Evolutionary conservation across 2,888 invertebrate species (phyloP).

Genomic region (Cephonodes hylas): DNA sequence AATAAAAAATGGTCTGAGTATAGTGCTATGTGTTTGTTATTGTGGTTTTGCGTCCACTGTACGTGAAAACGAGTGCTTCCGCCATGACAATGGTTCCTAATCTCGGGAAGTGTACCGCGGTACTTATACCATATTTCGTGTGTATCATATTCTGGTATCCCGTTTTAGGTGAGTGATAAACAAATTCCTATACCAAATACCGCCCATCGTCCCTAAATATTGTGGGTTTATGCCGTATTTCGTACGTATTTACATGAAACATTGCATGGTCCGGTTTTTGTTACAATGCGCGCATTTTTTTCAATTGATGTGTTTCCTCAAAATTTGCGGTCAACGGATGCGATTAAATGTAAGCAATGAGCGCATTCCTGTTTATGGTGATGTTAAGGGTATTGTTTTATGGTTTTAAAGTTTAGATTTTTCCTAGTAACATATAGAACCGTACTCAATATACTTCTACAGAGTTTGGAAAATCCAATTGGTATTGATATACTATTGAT

Average conservation of each 20-base stretch:
- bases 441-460: background rate
- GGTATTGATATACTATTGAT: background rate
- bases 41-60: conserved; percentile 50
- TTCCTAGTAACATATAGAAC: background rate
- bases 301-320: conserved; percentile 43
- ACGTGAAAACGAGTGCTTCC: conserved; percentile 66
- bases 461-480: background rate
- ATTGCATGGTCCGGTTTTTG: conserved; percentile 8
- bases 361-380: conserved; percentile 28
- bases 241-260: conserved; percentile 10
- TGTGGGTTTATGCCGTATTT: background rate
- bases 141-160: conserved; percentile 66
- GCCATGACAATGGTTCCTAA: conserved; percentile 75
- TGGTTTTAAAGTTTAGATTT: background rate
- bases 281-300: conserved; percentile 39
- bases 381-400: background rate
- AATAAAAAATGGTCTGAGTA: conserved; percentile 66
- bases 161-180: conserved; percentile 64
- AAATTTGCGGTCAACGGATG: conserved; percentile 30
- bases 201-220: background rate
- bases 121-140: conserved; percentile 70
- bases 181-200: conserved; percentile 24
- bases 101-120: conserved; percentile 63
- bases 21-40: conserved; percentile 61
- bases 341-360: conserved; percentile 28